Conservation (phyloP, 2,888 invertebrate genomes). For the Andrena hattorfiana region DNA sequence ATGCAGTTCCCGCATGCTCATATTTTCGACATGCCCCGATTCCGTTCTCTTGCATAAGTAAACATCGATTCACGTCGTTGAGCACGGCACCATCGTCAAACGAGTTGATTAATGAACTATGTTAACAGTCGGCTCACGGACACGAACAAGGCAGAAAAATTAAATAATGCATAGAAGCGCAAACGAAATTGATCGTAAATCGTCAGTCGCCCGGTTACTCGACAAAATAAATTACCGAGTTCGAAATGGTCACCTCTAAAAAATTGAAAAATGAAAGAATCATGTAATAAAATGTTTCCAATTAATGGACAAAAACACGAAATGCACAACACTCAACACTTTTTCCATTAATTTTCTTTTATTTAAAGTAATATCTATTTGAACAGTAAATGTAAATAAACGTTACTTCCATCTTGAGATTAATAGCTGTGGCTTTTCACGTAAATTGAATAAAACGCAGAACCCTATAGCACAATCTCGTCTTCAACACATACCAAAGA, state of each 20-base stretch:
- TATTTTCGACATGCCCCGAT: slow-evolving; percentile 30
- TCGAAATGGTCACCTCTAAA: background rate
- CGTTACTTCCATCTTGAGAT: no score
- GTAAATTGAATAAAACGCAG: no score
- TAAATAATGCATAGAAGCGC: slow-evolving; percentile 1
- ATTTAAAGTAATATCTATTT: no score
- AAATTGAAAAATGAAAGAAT: background rate
- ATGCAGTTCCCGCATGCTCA: slow-evolving; percentile 28
- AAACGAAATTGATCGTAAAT: background rate
- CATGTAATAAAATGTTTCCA: no score
- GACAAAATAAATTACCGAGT: background rate
- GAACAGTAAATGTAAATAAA: no score
- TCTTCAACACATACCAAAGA: no score
- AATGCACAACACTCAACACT: no score
- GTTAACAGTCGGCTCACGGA: slow-evolving; percentile 20
- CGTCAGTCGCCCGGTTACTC: background rate
- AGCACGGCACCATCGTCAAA: background rate
- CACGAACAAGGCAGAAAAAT: slow-evolving; percentile 9
- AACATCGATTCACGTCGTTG: slow-evolving; percentile 12
- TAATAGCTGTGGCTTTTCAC: no score
- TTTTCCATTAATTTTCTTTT: no score
- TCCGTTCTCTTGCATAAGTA: slow-evolving; percentile 26
- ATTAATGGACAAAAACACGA: no score
- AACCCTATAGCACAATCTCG: no score
- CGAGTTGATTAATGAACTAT: slow-evolving; percentile 27